A percentile compares a stretch with the other conserved stretches of the same genome.
These are phyloP conservation scores for Hycleus cichorii DNA, from an alignment of 1,140 invertebrate genomes.

Conservation along the genomic window DNA sequence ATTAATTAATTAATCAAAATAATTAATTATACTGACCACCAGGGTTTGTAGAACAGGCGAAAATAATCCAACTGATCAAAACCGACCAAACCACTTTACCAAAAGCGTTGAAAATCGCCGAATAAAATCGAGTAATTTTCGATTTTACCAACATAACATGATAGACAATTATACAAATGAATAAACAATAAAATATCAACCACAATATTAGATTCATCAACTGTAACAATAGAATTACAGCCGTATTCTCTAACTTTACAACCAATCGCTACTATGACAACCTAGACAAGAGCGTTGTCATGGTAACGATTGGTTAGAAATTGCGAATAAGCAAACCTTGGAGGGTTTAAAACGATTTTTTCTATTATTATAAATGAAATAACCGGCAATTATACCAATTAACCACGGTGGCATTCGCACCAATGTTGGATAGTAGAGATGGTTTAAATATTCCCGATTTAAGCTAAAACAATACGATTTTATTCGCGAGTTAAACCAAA, in stretches of 20 bases:
- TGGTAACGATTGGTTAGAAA: not conserved
- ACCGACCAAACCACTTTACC: not conserved
- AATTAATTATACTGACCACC: not conserved
- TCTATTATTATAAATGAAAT: conserved; percentile 4
- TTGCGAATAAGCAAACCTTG: not conserved
- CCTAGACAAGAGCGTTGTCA: too few relatives aligned
- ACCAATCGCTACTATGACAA: too few relatives aligned
- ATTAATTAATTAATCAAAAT: not conserved
- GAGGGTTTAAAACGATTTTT: not conserved
- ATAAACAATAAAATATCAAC: not conserved
- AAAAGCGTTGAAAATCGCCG: not conserved
- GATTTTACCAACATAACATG: not conserved
- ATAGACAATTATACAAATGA: not conserved
- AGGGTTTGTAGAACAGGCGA: not conserved
- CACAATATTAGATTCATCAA: not conserved
- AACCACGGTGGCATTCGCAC: conserved; percentile 3
- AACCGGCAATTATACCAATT: conserved; percentile 4
- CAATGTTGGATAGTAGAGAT: not conserved
- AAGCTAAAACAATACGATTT: not conserved
- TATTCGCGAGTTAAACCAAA: too few relatives aligned
- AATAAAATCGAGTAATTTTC: not conserved
- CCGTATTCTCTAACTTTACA: not conserved
- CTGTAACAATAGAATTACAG: not conserved
- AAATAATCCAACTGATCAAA: not conserved
- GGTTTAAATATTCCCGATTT: not conserved